Evolutionary conservation across 2,888 invertebrate genomes (phyloP).

Genomic region (Euproctis similis): DNA sequence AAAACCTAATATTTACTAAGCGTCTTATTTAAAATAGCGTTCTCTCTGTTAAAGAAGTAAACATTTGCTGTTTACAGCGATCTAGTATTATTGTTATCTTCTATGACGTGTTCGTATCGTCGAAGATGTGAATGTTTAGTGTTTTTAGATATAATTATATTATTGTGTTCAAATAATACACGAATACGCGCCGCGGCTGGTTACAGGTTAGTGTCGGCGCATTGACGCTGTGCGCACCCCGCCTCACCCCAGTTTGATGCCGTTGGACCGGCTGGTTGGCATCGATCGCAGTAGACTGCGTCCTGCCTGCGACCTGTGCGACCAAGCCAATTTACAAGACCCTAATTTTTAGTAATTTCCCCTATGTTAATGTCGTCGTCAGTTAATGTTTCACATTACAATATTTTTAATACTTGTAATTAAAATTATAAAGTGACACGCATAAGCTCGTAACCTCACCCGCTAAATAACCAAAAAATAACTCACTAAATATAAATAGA

Average conservation of each 20-base stretch:
- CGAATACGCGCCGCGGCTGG: slow-evolving; percentile 21
- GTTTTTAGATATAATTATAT: neutral
- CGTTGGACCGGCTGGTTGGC: slow-evolving; percentile 35
- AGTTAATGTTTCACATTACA: too few relatives aligned
- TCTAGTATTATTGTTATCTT: too few relatives aligned
- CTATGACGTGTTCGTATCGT: too few relatives aligned
- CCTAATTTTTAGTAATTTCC: slow-evolving; percentile 4
- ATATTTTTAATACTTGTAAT: too few relatives aligned
- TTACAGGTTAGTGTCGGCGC: slow-evolving; percentile 41
- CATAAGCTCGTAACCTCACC: too few relatives aligned
- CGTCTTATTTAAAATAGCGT: too few relatives aligned
- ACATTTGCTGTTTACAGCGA: too few relatives aligned
- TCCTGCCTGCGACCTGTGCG: slow-evolving; percentile 21
- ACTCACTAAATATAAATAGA: too few relatives aligned
- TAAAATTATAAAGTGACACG: too few relatives aligned
- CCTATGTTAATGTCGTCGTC: neutral
- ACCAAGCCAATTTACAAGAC: slow-evolving; percentile 18
- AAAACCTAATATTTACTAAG: too few relatives aligned
- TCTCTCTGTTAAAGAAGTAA: too few relatives aligned
- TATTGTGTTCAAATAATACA: slow-evolving; percentile 9
- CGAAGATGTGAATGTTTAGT: neutral
- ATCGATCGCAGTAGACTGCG: slow-evolving; percentile 49
- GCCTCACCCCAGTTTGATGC: slow-evolving; percentile 29
- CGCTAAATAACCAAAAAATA: too few relatives aligned
- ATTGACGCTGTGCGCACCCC: slow-evolving; percentile 46